These are phyloP conservation scores for Isurus oxyrinchus DNA, from an alignment of 2,113 vertebrate genomes.

Conservation along the genomic window DNA sequence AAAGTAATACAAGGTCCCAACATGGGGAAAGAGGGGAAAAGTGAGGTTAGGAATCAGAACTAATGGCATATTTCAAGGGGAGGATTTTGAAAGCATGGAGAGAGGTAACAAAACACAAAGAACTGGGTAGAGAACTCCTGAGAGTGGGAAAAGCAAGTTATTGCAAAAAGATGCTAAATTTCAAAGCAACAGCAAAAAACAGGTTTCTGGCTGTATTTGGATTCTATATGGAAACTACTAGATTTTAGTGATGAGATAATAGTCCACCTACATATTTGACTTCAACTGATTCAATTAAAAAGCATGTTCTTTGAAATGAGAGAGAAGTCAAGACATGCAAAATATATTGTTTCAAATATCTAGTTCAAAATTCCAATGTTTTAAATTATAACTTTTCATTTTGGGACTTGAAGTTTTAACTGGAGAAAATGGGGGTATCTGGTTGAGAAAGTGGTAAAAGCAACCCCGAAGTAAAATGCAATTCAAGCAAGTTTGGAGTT, in stretches of 20 bases:
- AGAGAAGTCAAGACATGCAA: background rate
- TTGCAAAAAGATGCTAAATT: background rate
- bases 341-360: background rate
- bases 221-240: background rate
- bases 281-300: background rate
- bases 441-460: too few species aligned
- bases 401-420: too few species aligned
- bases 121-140: too few species aligned
- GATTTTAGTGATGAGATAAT: background rate
- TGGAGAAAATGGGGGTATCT: too few species aligned
- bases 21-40: background rate
- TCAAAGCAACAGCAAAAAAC: background rate
- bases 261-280: slow-evolving; percentile 1
- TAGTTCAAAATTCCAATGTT: too few species aligned
- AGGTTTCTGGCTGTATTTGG: background rate
- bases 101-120: too few species aligned
- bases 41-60: background rate
- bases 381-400: too few species aligned
- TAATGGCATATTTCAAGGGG: too few species aligned
- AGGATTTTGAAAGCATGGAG: too few species aligned
- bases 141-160: background rate
- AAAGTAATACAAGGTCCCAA: background rate
- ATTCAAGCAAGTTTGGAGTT: too few species aligned
- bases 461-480: too few species aligned
- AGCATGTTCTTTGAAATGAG: background rate